Conservation (phyloP, 2,113 vertebrate genomes). For the Eonycteris spelaea region DNA sequence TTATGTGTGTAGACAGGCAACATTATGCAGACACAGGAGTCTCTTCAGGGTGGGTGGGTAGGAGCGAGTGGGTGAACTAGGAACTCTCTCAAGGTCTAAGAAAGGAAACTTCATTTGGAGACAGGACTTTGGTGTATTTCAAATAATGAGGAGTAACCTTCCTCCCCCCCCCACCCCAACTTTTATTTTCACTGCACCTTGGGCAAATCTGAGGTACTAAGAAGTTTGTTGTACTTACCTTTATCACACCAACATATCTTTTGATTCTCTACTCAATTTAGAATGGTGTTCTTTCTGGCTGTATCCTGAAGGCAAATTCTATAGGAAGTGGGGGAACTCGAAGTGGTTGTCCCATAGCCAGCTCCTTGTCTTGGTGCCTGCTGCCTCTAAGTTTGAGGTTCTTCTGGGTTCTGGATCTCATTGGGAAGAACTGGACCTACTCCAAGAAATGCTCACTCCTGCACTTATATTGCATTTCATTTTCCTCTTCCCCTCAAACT, state of each 20-base stretch:
- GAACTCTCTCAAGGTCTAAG: not conserved
- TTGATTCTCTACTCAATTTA: not conserved
- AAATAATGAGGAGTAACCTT: not conserved
- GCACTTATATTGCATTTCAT: not conserved
- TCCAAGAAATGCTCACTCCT: not conserved
- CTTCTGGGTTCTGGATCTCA: not conserved
- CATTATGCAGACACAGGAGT: not conserved
- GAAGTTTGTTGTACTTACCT: not conserved
- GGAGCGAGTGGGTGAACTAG: not conserved
- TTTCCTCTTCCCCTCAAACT: not conserved
- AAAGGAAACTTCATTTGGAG: not conserved
- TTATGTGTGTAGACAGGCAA: not conserved
- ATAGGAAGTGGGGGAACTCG: not conserved
- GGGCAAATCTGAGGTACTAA: not conserved
- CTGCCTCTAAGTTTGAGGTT: not conserved
- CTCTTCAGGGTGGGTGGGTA: not conserved
- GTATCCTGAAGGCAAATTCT: not conserved
- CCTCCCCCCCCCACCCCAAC: too few relatives aligned
- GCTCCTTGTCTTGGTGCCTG: not conserved
- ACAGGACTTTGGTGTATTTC: not conserved
- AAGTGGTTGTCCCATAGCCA: not conserved
- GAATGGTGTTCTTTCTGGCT: not conserved
- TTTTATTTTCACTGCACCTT: not conserved
- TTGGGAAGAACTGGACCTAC: not conserved
- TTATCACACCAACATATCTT: not conserved